Conservation (phyloP, 2,113 vertebrate species). For the Pterophyllum scalare region DNA sequence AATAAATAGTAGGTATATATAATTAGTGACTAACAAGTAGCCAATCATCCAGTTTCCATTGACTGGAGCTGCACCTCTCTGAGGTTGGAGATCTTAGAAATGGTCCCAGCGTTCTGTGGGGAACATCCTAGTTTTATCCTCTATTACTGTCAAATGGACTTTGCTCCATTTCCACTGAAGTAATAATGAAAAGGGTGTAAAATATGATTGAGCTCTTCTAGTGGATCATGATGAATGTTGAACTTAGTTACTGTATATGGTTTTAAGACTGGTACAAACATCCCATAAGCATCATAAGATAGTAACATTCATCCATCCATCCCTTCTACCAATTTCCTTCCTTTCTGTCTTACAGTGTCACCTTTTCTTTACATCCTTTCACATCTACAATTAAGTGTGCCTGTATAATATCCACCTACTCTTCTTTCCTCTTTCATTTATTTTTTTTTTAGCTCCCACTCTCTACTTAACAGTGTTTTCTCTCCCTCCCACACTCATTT, state of each 20-base stretch:
- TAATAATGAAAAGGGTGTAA: background rate
- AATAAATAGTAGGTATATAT: no score
- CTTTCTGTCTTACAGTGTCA: background rate
- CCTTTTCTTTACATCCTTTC: background rate
- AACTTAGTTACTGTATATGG: background rate
- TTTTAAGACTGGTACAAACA: background rate
- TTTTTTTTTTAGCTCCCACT: constrained; percentile 47
- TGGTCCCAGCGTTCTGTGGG: no score
- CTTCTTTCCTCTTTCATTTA: constrained; percentile 41
- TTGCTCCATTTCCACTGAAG: background rate
- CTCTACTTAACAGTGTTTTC: constrained; percentile 2
- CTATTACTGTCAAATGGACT: background rate
- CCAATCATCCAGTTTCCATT: no score
- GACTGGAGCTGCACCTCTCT: no score
- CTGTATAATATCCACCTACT: constrained; percentile 23
- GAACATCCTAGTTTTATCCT: no score
- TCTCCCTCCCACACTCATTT: constrained; percentile 29
- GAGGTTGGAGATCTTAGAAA: no score
- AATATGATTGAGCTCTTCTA: background rate
- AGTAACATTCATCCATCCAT: background rate
- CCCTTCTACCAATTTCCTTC: background rate
- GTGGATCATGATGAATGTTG: background rate
- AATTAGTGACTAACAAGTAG: no score
- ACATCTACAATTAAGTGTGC: background rate
- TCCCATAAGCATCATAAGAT: background rate